Percentiles rank a stretch among this genome's conserved stretches.
Evolutionary conservation across 2,113 vertebrate genomes (phyloP).

Genomic region (Xenopus tropicalis): UCB_Xtro_10.0 CM004444.2:45693001-45693500

Average conservation of each 20-base stretch:
- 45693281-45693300: constrained; percentile 42
- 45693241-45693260: constrained; percentile 57
- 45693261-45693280: constrained; percentile 37
- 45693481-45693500: constrained; percentile 36
- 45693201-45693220: constrained; percentile 56
- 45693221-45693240: constrained; percentile 65
- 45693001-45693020: constrained; percentile 66
- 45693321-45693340: constrained; percentile 72
- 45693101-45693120: constrained; percentile 13
- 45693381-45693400: constrained; percentile 72
- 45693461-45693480: constrained; percentile 7
- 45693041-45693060: constrained; percentile 63
- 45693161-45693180: constrained; percentile 41
- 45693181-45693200: constrained; percentile 50
- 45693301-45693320: constrained; percentile 79
- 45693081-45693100: constrained; percentile 47
- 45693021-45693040: constrained; percentile 67
- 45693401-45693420: constrained; percentile 80
- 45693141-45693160: constrained; percentile 38
- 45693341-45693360: constrained; percentile 50
- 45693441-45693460: constrained; percentile 62
- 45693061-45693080: constrained; percentile 61
- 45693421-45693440: constrained; percentile 80
- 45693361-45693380: constrained; percentile 43
- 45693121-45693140: constrained; percentile 47